These are phyloP conservation scores for Leptinotarsa undecemlineata DNA, from an alignment of 1,140 invertebrate genomes.

Conservation along the genomic window DNA sequence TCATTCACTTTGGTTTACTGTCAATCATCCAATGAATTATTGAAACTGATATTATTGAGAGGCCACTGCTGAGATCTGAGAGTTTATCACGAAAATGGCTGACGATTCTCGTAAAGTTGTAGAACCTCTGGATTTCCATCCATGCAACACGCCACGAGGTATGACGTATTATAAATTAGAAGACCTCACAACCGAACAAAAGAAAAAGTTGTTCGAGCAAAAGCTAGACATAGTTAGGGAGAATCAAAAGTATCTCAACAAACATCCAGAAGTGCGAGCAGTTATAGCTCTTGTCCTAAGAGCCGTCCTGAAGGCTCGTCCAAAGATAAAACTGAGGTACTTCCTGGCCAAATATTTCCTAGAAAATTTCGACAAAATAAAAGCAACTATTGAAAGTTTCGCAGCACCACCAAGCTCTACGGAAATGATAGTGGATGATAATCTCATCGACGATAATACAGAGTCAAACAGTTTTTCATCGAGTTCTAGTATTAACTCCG, in stretches of 20 bases:
- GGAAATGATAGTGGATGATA: too few species aligned
- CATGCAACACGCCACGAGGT: constrained; percentile 24
- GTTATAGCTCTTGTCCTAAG: neutral
- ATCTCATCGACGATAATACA: too few species aligned
- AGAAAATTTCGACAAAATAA: constrained; percentile 10
- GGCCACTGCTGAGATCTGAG: too few species aligned
- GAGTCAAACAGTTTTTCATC: too few species aligned
- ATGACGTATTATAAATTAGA: constrained; percentile 27
- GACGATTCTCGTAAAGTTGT: constrained; percentile 23
- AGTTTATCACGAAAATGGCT: constrained; percentile 19
- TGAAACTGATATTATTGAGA: too few species aligned
- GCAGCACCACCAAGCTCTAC: too few species aligned
- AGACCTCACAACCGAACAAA: constrained; percentile 21
- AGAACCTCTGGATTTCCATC: constrained; percentile 22
- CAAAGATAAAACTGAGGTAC: neutral
- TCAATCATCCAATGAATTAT: too few species aligned
- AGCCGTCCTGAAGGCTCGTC: constrained; percentile 8
- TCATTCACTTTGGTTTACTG: too few species aligned
- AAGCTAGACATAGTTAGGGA: constrained; percentile 24
- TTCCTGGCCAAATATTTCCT: constrained; percentile 19
- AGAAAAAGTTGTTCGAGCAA: constrained; percentile 6
- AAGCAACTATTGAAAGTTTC: neutral
- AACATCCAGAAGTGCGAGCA: constrained; percentile 27
- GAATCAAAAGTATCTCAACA: constrained; percentile 27
- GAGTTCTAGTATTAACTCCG: too few species aligned